These are phyloP conservation scores for Brachyistius frenatus DNA, from an alignment of 2,113 vertebrate genomes.

Conservation along the genomic window DNA sequence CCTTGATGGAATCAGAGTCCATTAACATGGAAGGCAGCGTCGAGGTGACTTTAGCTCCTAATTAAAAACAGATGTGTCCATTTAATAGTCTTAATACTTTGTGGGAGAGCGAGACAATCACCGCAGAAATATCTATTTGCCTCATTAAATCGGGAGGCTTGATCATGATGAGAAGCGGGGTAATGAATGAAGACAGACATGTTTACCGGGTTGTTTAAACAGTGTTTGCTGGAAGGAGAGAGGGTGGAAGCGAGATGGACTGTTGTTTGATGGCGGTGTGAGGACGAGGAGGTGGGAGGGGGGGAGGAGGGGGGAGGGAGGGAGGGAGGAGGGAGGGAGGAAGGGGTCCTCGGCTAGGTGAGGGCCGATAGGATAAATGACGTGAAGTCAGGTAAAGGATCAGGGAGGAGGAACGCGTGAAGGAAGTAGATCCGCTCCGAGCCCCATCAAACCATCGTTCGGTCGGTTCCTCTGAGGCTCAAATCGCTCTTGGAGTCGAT, in stretches of 20 bases:
- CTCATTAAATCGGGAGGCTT: slow-evolving; percentile 87
- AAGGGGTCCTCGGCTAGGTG: slow-evolving; percentile 26
- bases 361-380: slow-evolving; percentile 65
- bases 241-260: slow-evolving; percentile 59
- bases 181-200: slow-evolving; percentile 88
- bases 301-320: background rate
- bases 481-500: background rate
- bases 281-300: slow-evolving; percentile 28
- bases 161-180: slow-evolving; percentile 85
- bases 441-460: background rate
- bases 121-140: slow-evolving; percentile 86
- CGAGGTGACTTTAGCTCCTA: slow-evolving; percentile 88
- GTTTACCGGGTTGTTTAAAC: slow-evolving; percentile 86
- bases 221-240: slow-evolving; percentile 76
- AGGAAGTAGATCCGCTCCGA: background rate
- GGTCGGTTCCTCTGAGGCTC: no score
- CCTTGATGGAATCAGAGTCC: slow-evolving; percentile 82
- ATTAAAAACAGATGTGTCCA: slow-evolving; percentile 91
- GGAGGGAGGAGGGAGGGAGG: slow-evolving; percentile 42
- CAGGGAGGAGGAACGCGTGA: background rate
- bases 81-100: slow-evolving; percentile 90
- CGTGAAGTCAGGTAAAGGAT: slow-evolving; percentile 43
- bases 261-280: slow-evolving; percentile 48
- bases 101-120: slow-evolving; percentile 88
- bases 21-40: slow-evolving; percentile 87